These are phyloP conservation scores for Morone chrysops DNA, from an alignment of 2,113 vertebrate species.

Conservation along the genomic window DNA sequence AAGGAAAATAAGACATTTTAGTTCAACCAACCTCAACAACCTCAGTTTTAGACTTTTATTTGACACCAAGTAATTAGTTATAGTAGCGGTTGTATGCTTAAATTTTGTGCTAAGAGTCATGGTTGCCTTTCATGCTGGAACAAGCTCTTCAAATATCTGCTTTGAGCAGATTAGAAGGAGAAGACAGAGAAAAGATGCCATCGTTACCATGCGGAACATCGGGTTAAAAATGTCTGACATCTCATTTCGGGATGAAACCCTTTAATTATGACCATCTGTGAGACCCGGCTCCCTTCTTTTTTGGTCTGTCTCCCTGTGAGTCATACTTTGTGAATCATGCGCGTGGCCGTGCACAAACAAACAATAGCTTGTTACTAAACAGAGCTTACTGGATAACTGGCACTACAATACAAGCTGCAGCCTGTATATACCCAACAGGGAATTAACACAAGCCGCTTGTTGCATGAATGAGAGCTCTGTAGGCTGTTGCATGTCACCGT, in stretches of 20 bases:
- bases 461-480: conserved; percentile 43
- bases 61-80: too few species aligned
- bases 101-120: too few species aligned
- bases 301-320: conserved; percentile 14
- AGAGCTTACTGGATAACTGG: conserved; percentile 59
- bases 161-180: conserved; percentile 31
- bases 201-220: conserved; percentile 10
- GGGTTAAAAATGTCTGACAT: conserved; percentile 35
- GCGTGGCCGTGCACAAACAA: conserved; percentile 35
- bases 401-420: conserved; percentile 52
- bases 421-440: conserved; percentile 32
- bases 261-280: conserved; percentile 59
- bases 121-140: not conserved
- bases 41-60: not conserved
- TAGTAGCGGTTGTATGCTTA: not conserved
- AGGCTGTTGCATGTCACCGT: not conserved
- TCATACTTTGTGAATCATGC: conserved; percentile 54
- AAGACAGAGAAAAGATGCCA: not conserved
- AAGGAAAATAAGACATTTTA: not conserved
- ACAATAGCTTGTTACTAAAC: conserved; percentile 66
- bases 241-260: conserved; percentile 32
- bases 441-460: conserved; percentile 47
- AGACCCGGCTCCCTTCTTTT: conserved; percentile 27
- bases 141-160: conserved; percentile 1
- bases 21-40: accelerated